phyloP scores from a whole-genome alignment of 2,888 invertebrate genomes.

The Ochropacha duplaris region DNA sequence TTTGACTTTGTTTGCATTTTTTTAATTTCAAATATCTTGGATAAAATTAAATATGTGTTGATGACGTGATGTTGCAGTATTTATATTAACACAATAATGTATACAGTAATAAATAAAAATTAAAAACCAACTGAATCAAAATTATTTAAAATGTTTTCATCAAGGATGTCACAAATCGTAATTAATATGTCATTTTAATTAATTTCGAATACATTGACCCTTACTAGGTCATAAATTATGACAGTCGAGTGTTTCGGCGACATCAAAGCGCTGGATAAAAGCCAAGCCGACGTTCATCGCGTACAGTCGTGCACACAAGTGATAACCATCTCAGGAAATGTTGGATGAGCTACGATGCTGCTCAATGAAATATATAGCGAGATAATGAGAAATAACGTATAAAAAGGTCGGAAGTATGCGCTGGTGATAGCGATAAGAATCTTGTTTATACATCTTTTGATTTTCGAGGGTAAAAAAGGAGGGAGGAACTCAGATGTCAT shows the following conservation, averaged over 20 bases:
- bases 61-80: no score
- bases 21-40: no score
- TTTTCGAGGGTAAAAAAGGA: not conserved
- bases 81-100: no score
- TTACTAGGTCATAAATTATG: conserved; percentile 6
- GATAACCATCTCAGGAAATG: conserved; percentile 8
- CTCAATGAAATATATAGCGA: conserved; percentile 3
- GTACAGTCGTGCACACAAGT: conserved; percentile 14
- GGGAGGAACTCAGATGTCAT: not conserved
- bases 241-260: conserved; percentile 12
- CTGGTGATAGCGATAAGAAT: not conserved
- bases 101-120: no score
- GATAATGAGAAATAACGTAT: not conserved
- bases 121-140: no score
- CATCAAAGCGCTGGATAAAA: conserved; percentile 18
- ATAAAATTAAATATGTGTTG: no score
- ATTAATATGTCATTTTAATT: not conserved
- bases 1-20: no score
- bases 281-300: conserved; percentile 14
- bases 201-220: not conserved
- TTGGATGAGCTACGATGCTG: conserved; percentile 4
- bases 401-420: not conserved
- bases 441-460: not conserved
- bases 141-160: no score
- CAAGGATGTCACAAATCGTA: not conserved